Percentiles rank a stretch among this genome's conserved stretches.
These are phyloP conservation scores for Gandaritis pyraliata DNA, from an alignment of 2,888 invertebrate genomes.

Conservation along the genomic window DNA sequence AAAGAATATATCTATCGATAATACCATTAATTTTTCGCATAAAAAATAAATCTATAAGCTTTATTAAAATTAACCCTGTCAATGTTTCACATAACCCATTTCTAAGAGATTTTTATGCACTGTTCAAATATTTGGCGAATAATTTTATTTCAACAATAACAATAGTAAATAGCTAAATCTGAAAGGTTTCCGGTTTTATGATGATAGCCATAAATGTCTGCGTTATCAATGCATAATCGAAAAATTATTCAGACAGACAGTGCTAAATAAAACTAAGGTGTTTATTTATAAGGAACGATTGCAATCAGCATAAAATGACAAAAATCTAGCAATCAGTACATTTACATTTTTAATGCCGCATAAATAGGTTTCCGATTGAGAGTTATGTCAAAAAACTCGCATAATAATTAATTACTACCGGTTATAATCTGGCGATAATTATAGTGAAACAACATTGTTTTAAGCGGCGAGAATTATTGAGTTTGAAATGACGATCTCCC, in stretches of 20 bases:
- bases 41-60: too few species aligned
- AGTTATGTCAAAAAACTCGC: conserved; percentile 20
- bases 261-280: conserved; percentile 17
- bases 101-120: too few species aligned
- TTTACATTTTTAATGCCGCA: conserved; percentile 38
- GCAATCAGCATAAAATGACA: conserved; percentile 45
- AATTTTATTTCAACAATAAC: too few species aligned
- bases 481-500: conserved; percentile 49
- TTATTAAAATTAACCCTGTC: too few species aligned
- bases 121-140: too few species aligned
- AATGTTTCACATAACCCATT: too few species aligned
- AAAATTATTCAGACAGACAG: conserved; percentile 22
- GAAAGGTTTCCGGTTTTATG: conserved; percentile 2
- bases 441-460: conserved; percentile 7
- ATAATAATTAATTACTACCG: too few species aligned
- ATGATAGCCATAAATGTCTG: conserved; percentile 6
- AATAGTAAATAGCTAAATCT: too few species aligned
- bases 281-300: conserved; percentile 35
- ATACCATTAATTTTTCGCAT: too few species aligned
- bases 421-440: not conserved
- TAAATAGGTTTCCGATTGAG: conserved; percentile 41
- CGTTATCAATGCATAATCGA: conserved; percentile 18
- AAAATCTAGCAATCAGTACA: conserved; percentile 39
- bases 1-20: too few species aligned
- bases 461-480: conserved; percentile 6